Conservation (phyloP, 2,888 invertebrate genomes). For the Danaus chrysippus region DNA sequence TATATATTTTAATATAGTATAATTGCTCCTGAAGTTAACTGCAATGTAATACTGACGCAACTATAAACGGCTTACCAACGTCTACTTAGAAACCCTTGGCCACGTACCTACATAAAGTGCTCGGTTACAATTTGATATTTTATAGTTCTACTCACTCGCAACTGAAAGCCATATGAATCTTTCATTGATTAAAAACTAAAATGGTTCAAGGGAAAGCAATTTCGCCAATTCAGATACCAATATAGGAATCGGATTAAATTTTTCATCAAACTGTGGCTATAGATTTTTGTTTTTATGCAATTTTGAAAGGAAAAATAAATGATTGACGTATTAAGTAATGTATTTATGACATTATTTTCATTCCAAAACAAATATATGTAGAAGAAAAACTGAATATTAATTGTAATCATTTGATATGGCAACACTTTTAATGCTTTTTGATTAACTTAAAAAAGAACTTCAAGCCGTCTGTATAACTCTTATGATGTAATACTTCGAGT, state of each 20-base stretch:
- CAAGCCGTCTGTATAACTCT: too few relatives aligned
- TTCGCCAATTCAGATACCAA: constrained; percentile 1
- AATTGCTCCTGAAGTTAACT: constrained; percentile 7
- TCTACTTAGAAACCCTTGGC: constrained; percentile 28
- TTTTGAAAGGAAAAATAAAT: too few relatives aligned
- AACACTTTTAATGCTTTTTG: too few relatives aligned
- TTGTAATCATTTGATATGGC: too few relatives aligned
- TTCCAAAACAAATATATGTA: too few relatives aligned
- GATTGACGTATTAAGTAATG: too few relatives aligned
- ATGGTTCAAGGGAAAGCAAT: constrained; percentile 16
- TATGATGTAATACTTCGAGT: too few relatives aligned
- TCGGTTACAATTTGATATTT: neutral
- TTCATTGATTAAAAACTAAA: constrained; percentile 14
- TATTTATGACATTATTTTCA: too few relatives aligned
- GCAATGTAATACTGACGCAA: constrained; percentile 18
- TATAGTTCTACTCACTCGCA: neutral
- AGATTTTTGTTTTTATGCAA: neutral
- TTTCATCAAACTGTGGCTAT: neutral
- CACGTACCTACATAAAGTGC: neutral
- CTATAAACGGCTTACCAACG: constrained; percentile 18
- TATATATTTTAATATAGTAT: neutral
- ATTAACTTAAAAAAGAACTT: too few relatives aligned
- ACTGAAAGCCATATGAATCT: neutral
- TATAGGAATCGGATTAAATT: neutral
- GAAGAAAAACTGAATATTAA: too few relatives aligned